A percentile compares a stretch with the other conserved stretches of the same genome.
Conservation (phyloP, 2,113 vertebrate species). For the Tor tambroides region DNA sequence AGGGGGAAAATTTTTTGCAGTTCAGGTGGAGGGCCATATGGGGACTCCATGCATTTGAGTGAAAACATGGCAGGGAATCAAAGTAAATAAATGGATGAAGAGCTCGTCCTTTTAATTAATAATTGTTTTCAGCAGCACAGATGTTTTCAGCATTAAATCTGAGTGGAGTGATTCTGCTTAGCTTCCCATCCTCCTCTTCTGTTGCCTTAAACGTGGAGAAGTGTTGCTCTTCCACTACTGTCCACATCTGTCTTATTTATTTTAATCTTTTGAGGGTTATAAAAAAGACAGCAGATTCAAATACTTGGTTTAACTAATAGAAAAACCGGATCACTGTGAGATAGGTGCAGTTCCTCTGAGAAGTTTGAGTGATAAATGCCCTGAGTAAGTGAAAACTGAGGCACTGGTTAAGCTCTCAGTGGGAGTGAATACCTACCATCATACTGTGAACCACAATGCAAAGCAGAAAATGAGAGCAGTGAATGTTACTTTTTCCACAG, state of each 20-base stretch:
- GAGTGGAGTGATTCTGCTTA: background rate
- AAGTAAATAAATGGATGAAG: constrained; percentile 2
- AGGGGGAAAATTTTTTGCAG: background rate
- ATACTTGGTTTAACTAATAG: background rate
- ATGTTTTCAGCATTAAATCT: constrained; percentile 17
- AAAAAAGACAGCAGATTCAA: background rate
- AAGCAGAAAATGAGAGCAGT: background rate
- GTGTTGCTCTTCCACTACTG: background rate
- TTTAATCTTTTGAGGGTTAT: background rate
- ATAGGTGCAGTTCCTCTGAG: background rate
- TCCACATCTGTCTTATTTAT: background rate
- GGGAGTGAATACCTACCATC: constrained; percentile 18
- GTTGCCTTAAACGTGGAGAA: background rate
- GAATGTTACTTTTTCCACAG: constrained; percentile 25
- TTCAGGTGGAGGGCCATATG: constrained; percentile 4
- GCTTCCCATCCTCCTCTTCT: background rate
- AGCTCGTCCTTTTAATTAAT: background rate
- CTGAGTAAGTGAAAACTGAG: background rate
- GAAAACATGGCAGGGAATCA: constrained; percentile 4
- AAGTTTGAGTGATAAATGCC: background rate
- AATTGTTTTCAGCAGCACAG: constrained; percentile 6
- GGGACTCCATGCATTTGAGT: background rate
- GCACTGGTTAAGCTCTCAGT: constrained; percentile 8
- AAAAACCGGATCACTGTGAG: background rate
- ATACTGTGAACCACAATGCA: constrained; percentile 5